Conservation (phyloP, 2,113 vertebrate species). For the Rattus rattus region DNA sequence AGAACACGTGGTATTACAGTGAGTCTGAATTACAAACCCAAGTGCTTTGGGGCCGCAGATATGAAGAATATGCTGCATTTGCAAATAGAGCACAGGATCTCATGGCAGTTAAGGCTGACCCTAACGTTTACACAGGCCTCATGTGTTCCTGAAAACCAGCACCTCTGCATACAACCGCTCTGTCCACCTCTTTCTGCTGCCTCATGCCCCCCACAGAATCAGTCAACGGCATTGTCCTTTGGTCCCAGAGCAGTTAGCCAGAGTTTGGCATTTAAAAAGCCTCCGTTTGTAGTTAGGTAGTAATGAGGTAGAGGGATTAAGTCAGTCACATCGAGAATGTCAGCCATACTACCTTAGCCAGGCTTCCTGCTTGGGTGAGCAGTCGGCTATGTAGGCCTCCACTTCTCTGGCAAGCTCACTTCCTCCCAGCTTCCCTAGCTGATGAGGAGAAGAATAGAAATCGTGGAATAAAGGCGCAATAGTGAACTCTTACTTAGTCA, state of each 20-base stretch:
- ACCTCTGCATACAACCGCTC: background rate
- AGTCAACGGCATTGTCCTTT: background rate
- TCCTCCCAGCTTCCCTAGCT: background rate
- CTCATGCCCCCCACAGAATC: background rate
- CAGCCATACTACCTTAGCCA: background rate
- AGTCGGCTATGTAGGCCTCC: background rate
- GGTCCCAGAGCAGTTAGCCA: background rate
- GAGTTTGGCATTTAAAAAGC: background rate
- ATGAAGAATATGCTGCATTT: background rate
- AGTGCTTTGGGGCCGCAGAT: background rate
- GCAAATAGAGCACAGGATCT: background rate
- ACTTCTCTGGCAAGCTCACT: background rate
- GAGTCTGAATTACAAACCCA: background rate
- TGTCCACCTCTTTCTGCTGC: background rate
- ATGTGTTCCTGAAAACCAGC: background rate
- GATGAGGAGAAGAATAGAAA: background rate
- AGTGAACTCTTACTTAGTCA: background rate
- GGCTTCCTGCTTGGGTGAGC: background rate
- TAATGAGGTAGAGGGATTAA: background rate
- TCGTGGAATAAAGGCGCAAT: background rate
- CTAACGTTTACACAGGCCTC: background rate
- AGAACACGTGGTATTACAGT: background rate
- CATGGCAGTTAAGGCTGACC: background rate
- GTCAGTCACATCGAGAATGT: rapidly evolving
- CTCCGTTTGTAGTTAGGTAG: background rate